These are phyloP conservation scores for Muscina levida DNA, from an alignment of 2,888 invertebrate genomes.

Conservation along the genomic window DNA sequence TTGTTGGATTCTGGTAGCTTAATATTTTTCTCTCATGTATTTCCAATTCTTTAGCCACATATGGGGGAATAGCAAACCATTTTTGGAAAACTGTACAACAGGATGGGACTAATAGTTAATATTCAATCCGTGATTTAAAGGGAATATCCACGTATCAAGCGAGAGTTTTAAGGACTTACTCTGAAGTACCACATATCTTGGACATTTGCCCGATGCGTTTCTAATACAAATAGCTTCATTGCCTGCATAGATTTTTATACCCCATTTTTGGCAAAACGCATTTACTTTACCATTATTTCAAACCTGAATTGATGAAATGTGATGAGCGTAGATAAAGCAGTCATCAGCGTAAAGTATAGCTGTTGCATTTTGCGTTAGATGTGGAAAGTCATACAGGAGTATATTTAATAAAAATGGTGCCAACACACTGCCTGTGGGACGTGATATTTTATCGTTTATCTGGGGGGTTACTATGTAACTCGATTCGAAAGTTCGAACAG, in stretches of 20 bases:
- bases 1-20: background rate
- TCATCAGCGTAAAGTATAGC: background rate
- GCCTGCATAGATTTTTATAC: background rate
- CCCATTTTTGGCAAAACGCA: background rate
- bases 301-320: background rate
- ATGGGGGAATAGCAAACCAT: background rate
- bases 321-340: background rate
- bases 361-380: background rate
- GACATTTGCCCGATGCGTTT: constrained; percentile 12
- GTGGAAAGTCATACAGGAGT: background rate
- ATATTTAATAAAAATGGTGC: background rate
- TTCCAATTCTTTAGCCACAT: background rate
- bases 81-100: background rate
- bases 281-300: background rate
- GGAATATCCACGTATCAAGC: background rate
- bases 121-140: no score
- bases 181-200: background rate
- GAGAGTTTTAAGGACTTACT: background rate
- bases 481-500: no score
- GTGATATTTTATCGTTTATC: background rate
- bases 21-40: background rate
- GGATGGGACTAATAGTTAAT: background rate
- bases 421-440: background rate
- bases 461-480: background rate
- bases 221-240: constrained; percentile 3